Evolutionary conservation across 1,140 invertebrate species (phyloP).

Genomic region (Bombus ignitus): DNA sequence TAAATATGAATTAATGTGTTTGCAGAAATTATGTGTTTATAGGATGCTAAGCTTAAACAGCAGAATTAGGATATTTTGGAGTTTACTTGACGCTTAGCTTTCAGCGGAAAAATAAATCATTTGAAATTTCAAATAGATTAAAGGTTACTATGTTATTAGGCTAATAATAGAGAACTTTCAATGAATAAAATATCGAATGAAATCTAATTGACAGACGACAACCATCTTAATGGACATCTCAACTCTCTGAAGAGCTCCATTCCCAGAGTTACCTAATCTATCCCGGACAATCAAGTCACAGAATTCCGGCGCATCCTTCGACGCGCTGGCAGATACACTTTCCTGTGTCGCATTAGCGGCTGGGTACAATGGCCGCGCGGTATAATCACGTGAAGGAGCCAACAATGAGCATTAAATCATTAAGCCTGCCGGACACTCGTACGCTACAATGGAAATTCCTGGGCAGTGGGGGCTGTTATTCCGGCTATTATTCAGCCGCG

Average conservation of each 20-base stretch:
- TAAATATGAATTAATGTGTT: no score
- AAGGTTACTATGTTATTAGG: no score
- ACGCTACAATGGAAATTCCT: constrained; percentile 64
- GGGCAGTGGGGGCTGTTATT: constrained; percentile 44
- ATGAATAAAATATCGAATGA: background rate
- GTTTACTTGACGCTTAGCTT: no score
- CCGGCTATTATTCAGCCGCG: constrained; percentile 56
- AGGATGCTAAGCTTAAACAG: no score
- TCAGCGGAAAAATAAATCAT: no score
- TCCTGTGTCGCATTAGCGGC: constrained; percentile 38
- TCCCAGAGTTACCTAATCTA: background rate
- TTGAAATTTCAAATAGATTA: no score
- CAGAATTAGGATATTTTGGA: no score
- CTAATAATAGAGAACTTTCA: no score
- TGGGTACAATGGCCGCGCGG: constrained; percentile 41
- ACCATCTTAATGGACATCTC: no score
- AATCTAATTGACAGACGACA: background rate
- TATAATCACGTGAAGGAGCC: constrained; percentile 57
- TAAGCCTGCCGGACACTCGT: constrained; percentile 59
- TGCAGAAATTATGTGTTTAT: no score
- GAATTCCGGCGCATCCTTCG: background rate
- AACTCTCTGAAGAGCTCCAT: background rate
- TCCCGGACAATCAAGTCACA: background rate
- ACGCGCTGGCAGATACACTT: constrained; percentile 19
- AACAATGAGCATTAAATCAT: constrained; percentile 71